Evolutionary conservation across 2,797 vertebrate species (phyloP).

Genomic region (Pristis pectinata): DNA sequence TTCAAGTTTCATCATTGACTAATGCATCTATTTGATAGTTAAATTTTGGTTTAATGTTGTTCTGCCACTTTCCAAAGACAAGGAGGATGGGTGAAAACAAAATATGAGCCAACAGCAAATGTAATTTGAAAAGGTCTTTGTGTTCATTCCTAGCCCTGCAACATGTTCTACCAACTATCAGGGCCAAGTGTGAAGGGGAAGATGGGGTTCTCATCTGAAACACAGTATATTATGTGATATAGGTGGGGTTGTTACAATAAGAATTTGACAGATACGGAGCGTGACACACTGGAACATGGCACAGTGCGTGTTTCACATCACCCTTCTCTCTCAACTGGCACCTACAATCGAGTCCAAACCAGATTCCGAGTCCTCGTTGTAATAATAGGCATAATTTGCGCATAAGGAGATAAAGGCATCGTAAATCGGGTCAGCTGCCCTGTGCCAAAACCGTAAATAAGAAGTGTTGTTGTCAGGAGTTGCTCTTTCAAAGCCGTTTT

Average conservation of each 20-base stretch:
- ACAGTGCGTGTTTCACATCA: neutral
- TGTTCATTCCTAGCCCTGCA: neutral
- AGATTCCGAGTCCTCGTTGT: neutral
- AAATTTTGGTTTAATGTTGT: neutral
- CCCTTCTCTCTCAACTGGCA: neutral
- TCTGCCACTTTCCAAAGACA: slow-evolving; percentile 1
- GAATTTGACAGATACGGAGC: neutral
- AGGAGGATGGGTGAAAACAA: too few relatives aligned
- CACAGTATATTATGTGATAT: too few relatives aligned
- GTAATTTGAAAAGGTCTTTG: neutral
- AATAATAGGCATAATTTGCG: neutral
- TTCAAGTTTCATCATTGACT: neutral
- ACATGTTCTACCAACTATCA: neutral
- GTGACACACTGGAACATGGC: neutral
- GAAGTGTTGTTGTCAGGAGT: slow-evolving; percentile 14
- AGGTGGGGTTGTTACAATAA: neutral
- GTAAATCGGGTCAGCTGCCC: slow-evolving; percentile 7
- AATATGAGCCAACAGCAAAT: neutral
- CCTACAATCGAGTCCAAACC: neutral
- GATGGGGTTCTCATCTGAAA: neutral
- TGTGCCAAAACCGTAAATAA: slow-evolving; percentile 22
- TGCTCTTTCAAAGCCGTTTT: slow-evolving; percentile 26
- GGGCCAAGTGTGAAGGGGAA: neutral
- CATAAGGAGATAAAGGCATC: slow-evolving; percentile 8
- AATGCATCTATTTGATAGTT: neutral